Evolutionary conservation across 2,888 invertebrate species (phyloP).

Genomic region (Coenonympha arcania): DNA sequence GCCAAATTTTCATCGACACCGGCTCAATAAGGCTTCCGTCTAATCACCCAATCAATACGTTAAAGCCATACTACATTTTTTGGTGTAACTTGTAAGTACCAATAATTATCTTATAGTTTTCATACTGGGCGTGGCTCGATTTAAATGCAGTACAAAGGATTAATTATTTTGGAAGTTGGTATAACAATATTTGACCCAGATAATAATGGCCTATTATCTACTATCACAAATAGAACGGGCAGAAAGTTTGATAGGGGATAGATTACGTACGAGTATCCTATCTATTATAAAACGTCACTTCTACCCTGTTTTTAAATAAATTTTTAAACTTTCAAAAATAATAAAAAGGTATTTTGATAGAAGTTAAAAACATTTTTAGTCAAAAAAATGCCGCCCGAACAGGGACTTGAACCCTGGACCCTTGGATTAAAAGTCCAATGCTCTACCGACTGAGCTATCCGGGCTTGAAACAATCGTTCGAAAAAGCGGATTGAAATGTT

Average conservation of each 20-base stretch:
- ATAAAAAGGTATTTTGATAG: not conserved
- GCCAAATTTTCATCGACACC: conserved; percentile 27
- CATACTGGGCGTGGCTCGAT: not conserved
- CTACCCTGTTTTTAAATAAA: too few species aligned
- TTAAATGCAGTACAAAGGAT: too few species aligned
- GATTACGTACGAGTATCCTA: too few species aligned
- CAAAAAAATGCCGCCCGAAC: conserved; percentile 62
- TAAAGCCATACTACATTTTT: conserved; percentile 21
- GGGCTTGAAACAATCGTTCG: conserved; percentile 34
- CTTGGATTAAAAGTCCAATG: conserved; percentile 76
- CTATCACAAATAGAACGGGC: too few species aligned
- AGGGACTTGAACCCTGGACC: conserved; percentile 76
- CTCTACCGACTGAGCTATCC: conserved; percentile 76
- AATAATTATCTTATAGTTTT: conserved; percentile 5
- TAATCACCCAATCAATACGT: conserved; percentile 33
- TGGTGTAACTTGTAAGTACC: conserved; percentile 4
- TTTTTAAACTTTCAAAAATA: not conserved
- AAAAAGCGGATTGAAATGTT: conserved; percentile 28
- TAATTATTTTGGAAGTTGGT: too few species aligned
- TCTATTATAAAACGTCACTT: too few species aligned
- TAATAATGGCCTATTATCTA: too few species aligned
- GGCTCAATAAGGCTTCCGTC: conserved; percentile 32
- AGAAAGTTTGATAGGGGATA: too few species aligned
- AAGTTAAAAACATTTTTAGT: not conserved
- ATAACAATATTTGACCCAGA: too few species aligned